Conservation (phyloP, 92 coral and sea anemone genomes). For the Umimayanthus chanpuru region DNA sequence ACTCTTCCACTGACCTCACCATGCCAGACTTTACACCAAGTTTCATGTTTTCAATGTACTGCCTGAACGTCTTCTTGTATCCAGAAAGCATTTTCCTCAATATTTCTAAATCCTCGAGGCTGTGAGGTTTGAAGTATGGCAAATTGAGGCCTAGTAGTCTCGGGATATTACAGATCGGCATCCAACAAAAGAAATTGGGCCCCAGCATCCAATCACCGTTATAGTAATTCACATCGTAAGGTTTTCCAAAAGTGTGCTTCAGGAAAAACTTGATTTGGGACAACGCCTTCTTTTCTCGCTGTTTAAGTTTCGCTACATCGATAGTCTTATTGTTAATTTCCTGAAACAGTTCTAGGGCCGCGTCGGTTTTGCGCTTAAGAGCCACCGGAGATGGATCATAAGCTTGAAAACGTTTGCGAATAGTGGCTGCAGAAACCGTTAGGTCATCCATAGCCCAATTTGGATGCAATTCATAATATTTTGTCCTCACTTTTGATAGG, state of each 20-base stretch:
- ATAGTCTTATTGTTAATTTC: constrained; percentile 58
- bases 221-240: constrained; percentile 75
- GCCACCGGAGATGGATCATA: constrained; percentile 68
- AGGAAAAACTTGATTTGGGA: constrained; percentile 78
- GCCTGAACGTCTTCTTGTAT: constrained; percentile 62
- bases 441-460: constrained; percentile 46
- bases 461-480: constrained; percentile 61
- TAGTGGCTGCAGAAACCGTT: constrained; percentile 38
- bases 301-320: constrained; percentile 58
- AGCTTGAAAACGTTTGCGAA: constrained; percentile 58
- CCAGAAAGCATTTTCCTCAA: constrained; percentile 56
- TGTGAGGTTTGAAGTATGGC: constrained; percentile 57
- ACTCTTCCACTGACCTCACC: constrained; percentile 87
- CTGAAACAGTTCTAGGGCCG: constrained; percentile 59
- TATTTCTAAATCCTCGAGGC: constrained; percentile 52
- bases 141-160: constrained; percentile 49
- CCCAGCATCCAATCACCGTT: constrained; percentile 89
- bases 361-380: constrained; percentile 75
- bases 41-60: constrained; percentile 69
- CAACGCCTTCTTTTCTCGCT: constrained; percentile 79
- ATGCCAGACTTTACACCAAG: constrained; percentile 84
- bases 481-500: constrained; percentile 60
- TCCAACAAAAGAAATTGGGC: constrained; percentile 88
- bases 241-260: constrained; percentile 72
- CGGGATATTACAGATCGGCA: constrained; percentile 67